These are phyloP conservation scores for Sebastes nivosus DNA, from an alignment of 2,797 vertebrate species.

Conservation along the genomic window DNA sequence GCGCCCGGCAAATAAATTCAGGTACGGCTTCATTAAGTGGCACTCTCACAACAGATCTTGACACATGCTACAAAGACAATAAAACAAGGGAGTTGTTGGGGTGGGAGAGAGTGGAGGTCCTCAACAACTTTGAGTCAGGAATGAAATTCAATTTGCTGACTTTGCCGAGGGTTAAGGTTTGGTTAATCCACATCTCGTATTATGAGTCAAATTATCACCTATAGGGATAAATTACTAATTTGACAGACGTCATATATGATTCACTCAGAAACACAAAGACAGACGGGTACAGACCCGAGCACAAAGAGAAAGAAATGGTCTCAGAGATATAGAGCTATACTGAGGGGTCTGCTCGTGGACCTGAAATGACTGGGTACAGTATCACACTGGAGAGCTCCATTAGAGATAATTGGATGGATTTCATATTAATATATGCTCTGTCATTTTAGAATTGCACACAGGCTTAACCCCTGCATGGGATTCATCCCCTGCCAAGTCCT, in stretches of 20 bases:
- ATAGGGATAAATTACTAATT: neutral
- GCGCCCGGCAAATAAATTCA: conserved; percentile 69
- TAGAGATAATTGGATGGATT: conserved; percentile 77
- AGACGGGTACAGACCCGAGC: neutral
- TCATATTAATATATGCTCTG: conserved; percentile 78
- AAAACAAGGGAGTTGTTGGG: conserved; percentile 41
- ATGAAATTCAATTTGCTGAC: neutral
- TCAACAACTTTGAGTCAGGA: conserved; percentile 50
- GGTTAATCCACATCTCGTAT: neutral
- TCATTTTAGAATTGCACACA: conserved; percentile 74
- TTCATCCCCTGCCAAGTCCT: conserved; percentile 69
- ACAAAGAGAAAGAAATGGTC: conserved; percentile 29
- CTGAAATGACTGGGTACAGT: conserved; percentile 69
- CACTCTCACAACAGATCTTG: conserved; percentile 72
- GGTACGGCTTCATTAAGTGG: conserved; percentile 77
- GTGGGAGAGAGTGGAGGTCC: neutral
- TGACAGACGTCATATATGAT: conserved; percentile 8
- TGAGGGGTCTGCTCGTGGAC: conserved; percentile 57
- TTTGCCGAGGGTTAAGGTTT: neutral
- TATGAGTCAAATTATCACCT: conserved; percentile 2
- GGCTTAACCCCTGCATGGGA: conserved; percentile 74
- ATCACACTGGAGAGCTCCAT: conserved; percentile 70
- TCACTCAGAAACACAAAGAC: neutral
- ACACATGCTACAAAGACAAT: conserved; percentile 65
- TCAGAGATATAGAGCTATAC: conserved; percentile 10